Base-by-base conservation (phyloP, 2,113 vertebrate species). In the Tychaedon coryphoeus region DNA sequence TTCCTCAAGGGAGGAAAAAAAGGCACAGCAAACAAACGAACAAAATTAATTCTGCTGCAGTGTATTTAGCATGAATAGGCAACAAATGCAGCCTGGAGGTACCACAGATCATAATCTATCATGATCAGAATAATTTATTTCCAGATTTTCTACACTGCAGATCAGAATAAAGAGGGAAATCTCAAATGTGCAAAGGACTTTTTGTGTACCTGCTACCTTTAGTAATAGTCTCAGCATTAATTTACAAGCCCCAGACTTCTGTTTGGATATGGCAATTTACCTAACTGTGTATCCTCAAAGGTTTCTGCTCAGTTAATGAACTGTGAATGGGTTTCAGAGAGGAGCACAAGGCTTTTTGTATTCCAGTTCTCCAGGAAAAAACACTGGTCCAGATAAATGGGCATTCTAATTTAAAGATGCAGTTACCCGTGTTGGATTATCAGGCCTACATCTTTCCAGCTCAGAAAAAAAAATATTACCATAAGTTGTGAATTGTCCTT, bases 1-100 rank as follows among this genome's bases (percentile, higher is more conserved):
- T 88, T 34, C 40, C 42, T n/a, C 5, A 15, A 34, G 24, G 48
- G 48, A 38, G 1, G 36, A 34, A 47, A 31, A 19, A 43, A 34
- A 54, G 5, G 5, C 5, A 48, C 74, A 78, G 5, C 14, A 76
- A 81, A 60, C 26, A 36, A 82, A 67, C 2, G 4, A 94, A 61
- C 19, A 50, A 88, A 86, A 92, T 94, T 94, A 95, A 94, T 93
- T 90, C 62, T 87, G 26, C 34, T 56, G 56, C 79, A 62, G 45
- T 69, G 15, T 90, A 75, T 95, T 95, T 85, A 87, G 50, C 78
- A 86, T 72, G 83, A 95, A 87, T 36, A 61, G 36, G 33, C 40
- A 88, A 69, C 42, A 74, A 87, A 92, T 66, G 24, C 12, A 82
- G 87, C 64, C 86, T 65, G 24, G 18, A 34, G 72, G 25, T 48